Evolutionary conservation across 1,140 invertebrate species (phyloP), one percentile per base, ranked within the genome.

Genomic region (Nasonia giraulti): DNA sequence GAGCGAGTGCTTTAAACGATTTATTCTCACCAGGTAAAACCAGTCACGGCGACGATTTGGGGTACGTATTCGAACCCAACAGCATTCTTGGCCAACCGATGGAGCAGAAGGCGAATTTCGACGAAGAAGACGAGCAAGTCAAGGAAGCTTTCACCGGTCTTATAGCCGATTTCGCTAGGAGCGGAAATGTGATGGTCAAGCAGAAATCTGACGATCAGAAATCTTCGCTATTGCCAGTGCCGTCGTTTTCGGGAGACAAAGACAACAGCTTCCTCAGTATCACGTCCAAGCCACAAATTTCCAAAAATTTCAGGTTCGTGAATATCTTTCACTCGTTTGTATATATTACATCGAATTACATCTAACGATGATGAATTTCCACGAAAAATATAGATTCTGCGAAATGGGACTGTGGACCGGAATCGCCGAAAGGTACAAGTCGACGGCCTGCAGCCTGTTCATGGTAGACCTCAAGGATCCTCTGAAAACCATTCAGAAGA

Each of bases 41-140:
- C 2, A 91, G 93, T 12, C 95, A 96, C 88, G 95, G 95, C 2
- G 95, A 96, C 87, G 96, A 96, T 87, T 89, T 96, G 8, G 94
- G 94, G 40, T 96, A 95, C 82, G 91, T 96, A 86, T 96, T 96
- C 87, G 94, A 95, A 86, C 93, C 93, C 2, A 93, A 95, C 55
- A 93, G 95, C 68, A 91, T 95, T 3, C 92, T 94, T 44, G 95
- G 95, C 0, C 93, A 94, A 50, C 91, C 94, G 23, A 75, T 94
- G 31, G 87, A 87, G 2, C 88, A 90, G 8, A 88, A 89, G 3
- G 90, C 92, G 8, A 91, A 93, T 6, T 91, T 88, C 86, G 87
- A 93, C 85, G 87, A 93, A 62, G 88, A 92, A 20, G 96, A 97
- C 88, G 89, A 94, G 33, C 91, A 94, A 87, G 95, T 96, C 5